These are phyloP conservation scores for Drosophila sordidula DNA, from an alignment of 2,888 invertebrate species.

Conservation along the genomic window DNA sequence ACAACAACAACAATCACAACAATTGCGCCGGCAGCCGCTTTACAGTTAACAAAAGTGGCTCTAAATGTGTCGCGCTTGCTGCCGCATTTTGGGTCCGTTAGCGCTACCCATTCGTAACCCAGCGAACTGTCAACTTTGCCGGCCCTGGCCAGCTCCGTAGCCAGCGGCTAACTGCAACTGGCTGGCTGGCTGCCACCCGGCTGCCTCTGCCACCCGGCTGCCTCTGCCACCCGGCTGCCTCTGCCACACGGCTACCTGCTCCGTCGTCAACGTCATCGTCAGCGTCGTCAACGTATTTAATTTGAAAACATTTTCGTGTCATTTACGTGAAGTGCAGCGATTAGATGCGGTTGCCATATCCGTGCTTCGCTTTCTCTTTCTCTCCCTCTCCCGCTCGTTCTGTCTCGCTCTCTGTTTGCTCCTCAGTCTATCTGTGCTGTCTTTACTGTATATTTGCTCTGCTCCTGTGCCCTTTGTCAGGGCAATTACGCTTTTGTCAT, in stretches of 20 bases:
- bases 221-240: constrained; percentile 6
- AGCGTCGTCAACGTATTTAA: constrained; percentile 54
- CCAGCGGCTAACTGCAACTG: constrained; percentile 1
- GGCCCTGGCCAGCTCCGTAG: constrained; percentile 3
- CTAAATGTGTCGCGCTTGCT: constrained; percentile 38
- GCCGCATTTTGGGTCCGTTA: constrained; percentile 30
- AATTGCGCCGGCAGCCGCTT: constrained; percentile 24
- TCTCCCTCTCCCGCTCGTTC: constrained; percentile 13
- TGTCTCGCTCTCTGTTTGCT: constrained; percentile 2
- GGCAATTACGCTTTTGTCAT: background rate
- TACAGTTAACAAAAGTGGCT: constrained; percentile 63
- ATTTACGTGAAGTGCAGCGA: constrained; percentile 72
- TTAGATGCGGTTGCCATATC: constrained; percentile 60
- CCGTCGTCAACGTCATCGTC: constrained; percentile 29
- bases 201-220: background rate
- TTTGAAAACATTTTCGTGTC: constrained; percentile 73
- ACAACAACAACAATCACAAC: constrained; percentile 13
- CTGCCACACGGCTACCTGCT: constrained; percentile 8
- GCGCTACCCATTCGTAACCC: constrained; percentile 48
- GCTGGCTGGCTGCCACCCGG: background rate
- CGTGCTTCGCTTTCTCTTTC: constrained; percentile 12
- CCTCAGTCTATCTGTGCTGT: constrained; percentile 4
- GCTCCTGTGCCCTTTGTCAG: background rate
- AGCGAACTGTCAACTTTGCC: constrained; percentile 56
- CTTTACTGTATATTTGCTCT: constrained; percentile 1